Conservation (phyloP, 2,797 vertebrate species). For the Catamblyrhynchus diadema region DNA sequence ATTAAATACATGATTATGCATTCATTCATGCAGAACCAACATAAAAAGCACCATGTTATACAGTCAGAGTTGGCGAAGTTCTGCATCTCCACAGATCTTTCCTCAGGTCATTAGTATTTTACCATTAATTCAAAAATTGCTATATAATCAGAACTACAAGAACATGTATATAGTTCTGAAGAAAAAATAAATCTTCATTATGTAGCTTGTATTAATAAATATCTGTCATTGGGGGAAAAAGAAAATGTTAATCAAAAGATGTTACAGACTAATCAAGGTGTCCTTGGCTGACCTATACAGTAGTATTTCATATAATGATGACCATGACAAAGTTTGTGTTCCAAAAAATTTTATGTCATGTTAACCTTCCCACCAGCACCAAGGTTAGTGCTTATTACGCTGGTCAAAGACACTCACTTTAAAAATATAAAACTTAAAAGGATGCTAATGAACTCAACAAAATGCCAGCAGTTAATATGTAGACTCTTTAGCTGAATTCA, state of each 20-base stretch:
- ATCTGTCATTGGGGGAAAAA: neutral
- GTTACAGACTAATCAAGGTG: slow-evolving; percentile 31
- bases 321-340: slow-evolving; percentile 27
- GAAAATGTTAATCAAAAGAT: slow-evolving; percentile 6
- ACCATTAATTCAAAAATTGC: slow-evolving; percentile 13
- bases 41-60: neutral
- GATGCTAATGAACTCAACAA: neutral
- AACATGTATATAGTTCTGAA: neutral
- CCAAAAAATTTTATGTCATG: slow-evolving; percentile 40
- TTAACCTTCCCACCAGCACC: slow-evolving; percentile 18
- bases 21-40: neutral
- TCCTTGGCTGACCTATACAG: neutral
- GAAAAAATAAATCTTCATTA: slow-evolving; percentile 55
- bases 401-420: slow-evolving; percentile 16
- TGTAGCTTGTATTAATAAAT: slow-evolving; percentile 19
- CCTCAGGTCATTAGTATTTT: slow-evolving; percentile 6
- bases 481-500: neutral
- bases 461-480: neutral
- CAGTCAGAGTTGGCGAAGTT: neutral
- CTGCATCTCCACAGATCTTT: neutral
- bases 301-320: slow-evolving; percentile 31
- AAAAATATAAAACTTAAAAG: slow-evolving; percentile 23
- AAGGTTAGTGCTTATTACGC: slow-evolving; percentile 48
- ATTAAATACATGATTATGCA: neutral
- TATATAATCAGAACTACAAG: slow-evolving; percentile 31